Evolutionary conservation across 2,113 vertebrate genomes (phyloP).

Genomic region (Neotragus pygmaeus): DNA sequence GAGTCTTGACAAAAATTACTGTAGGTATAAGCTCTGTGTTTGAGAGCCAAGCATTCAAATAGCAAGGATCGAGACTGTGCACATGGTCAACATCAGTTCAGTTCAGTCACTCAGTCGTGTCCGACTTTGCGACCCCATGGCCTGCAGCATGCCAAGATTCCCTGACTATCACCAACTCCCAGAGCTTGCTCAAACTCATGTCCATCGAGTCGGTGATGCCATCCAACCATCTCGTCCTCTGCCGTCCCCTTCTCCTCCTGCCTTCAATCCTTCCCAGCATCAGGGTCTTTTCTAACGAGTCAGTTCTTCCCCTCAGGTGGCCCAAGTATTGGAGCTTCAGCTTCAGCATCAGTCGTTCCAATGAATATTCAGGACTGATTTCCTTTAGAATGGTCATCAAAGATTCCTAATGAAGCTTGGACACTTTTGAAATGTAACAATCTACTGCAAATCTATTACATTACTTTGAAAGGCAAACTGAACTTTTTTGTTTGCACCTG

Average conservation of each 20-base stretch:
- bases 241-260: neutral
- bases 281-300: neutral
- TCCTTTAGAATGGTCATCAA: neutral
- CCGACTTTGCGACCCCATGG: neutral
- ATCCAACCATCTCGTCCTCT: neutral
- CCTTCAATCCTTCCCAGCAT: neutral
- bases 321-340: neutral
- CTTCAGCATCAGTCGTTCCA: neutral
- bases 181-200: neutral
- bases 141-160: fast-evolving
- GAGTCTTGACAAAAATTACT: neutral
- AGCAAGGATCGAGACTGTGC: neutral
- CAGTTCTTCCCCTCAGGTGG: neutral
- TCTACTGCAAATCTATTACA: neutral
- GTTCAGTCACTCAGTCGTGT: neutral
- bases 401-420: neutral
- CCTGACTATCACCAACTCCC: fast-evolving
- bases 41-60: neutral
- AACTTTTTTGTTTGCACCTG: neutral
- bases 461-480: neutral
- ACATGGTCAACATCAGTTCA: neutral
- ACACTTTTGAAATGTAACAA: neutral
- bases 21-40: neutral
- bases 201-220: neutral
- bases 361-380: neutral